A percentile compares a stretch with the other conserved stretches of the same genome.
These are phyloP conservation scores for Tupaia tana DNA, from an alignment of 2,113 vertebrate species.

Conservation along the genomic window DNA sequence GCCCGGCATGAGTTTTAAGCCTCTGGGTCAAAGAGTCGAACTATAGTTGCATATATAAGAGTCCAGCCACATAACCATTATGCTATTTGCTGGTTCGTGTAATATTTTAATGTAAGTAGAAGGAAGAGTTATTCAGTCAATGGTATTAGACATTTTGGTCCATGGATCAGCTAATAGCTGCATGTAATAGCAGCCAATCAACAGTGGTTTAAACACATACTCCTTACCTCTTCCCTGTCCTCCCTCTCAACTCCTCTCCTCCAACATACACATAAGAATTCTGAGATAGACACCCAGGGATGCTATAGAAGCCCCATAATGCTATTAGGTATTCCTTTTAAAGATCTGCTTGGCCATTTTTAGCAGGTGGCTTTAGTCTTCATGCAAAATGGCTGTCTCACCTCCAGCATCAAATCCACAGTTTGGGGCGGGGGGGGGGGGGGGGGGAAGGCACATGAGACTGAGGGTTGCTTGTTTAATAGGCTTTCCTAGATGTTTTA, in stretches of 20 bases:
- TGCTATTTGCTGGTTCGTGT: too few relatives aligned
- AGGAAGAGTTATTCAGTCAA: neutral
- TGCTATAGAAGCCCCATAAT: neutral
- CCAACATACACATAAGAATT: neutral
- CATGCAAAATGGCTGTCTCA: neutral
- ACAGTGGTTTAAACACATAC: neutral
- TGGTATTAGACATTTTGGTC: neutral
- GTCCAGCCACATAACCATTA: too few relatives aligned
- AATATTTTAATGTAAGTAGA: neutral
- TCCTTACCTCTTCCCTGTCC: rapidly evolving
- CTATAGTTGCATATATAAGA: too few relatives aligned
- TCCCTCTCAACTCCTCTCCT: too few relatives aligned
- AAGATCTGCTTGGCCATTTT: neutral
- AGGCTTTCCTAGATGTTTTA: neutral
- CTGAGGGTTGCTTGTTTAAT: neutral
- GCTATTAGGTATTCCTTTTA: neutral
- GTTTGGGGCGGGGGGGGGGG: neutral
- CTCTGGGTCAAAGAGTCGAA: too few relatives aligned
- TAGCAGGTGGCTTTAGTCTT: neutral
- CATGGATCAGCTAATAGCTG: neutral
- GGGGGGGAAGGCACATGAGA: neutral
- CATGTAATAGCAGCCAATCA: neutral
- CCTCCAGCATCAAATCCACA: neutral
- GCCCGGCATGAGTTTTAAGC: too few relatives aligned
- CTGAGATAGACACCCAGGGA: neutral